These are phyloP conservation scores for Siniperca scherzeri DNA, from an alignment of 2,797 vertebrate genomes.

Conservation along the genomic window DNA sequence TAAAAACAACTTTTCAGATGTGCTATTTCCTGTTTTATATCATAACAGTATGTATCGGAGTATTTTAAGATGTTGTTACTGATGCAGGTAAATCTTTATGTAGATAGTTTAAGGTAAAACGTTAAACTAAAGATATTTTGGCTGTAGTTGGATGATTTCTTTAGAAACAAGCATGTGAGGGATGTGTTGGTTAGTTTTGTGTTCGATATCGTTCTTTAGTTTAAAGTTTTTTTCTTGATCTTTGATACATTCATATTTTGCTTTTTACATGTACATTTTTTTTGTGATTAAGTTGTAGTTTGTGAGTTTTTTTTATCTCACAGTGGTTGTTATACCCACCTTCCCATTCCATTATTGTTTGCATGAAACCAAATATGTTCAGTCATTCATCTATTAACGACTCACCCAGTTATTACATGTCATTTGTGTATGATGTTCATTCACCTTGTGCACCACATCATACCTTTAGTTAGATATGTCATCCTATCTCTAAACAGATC, in stretches of 20 bases:
- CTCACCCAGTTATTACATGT: not conserved
- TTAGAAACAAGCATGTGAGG: not conserved
- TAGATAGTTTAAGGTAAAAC: not conserved
- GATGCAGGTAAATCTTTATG: not conserved
- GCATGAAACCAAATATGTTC: not conserved
- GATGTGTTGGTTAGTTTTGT: not conserved
- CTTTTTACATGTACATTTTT: not conserved
- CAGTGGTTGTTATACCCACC: not conserved
- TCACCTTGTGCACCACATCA: not conserved
- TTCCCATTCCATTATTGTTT: not conserved
- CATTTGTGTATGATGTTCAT: not conserved
- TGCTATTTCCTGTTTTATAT: constrained; percentile 5
- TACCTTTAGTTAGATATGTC: not conserved
- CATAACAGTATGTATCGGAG: not conserved
- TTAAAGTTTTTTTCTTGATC: not conserved
- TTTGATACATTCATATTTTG: not conserved
- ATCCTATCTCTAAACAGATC: constrained; percentile 2
- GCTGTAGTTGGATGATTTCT: not conserved
- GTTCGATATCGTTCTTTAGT: not conserved
- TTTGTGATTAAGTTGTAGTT: not conserved
- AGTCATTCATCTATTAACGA: not conserved
- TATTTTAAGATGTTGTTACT: not conserved
- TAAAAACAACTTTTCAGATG: constrained; percentile 13
- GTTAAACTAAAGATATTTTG: not conserved
- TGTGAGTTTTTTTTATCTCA: not conserved